Percentiles rank a stretch among this genome's conserved stretches.
Conservation (phyloP, 2,888 invertebrate species). For the Caradrina clavipalpis region DNA sequence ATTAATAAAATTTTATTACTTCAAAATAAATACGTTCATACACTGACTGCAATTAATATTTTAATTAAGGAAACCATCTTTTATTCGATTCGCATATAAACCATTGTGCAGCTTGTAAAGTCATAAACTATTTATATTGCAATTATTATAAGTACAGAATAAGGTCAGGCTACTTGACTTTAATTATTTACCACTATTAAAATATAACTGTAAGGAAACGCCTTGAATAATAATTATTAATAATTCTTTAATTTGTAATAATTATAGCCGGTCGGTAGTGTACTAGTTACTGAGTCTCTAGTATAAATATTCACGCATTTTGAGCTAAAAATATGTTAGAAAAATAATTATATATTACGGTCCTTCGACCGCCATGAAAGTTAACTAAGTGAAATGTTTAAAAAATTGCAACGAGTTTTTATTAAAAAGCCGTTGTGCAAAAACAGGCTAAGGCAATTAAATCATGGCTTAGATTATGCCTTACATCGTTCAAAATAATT, state of each 20-base stretch:
- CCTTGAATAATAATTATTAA: conserved; percentile 67
- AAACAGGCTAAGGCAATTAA: conserved; percentile 22
- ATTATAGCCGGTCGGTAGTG: conserved; percentile 57
- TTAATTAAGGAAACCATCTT: conserved; percentile 67
- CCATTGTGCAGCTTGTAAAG: conserved; percentile 59
- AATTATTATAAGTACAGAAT: conserved; percentile 68
- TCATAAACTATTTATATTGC: conserved; percentile 71
- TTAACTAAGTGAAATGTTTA: conserved; percentile 35
- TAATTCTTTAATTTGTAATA: conserved; percentile 71
- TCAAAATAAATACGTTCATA: conserved; percentile 36
- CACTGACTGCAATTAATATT: conserved; percentile 54
- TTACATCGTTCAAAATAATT: conserved; percentile 11
- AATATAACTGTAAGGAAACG: conserved; percentile 80
- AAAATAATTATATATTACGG: conserved; percentile 21
- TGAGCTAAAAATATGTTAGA: conserved; percentile 25
- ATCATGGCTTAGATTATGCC: conserved; percentile 8
- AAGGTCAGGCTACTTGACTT: conserved; percentile 75
- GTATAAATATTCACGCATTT: conserved; percentile 54
- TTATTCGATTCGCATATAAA: conserved; percentile 57
- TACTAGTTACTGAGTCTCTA: conserved; percentile 41
- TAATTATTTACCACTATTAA: conserved; percentile 81
- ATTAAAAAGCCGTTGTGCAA: conserved; percentile 11
- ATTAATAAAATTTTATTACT: conserved; percentile 30
- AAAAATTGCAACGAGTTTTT: conserved; percentile 37
- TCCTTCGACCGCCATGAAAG: conserved; percentile 1